Percentiles rank a stretch among this genome's conserved stretches.
These are phyloP conservation scores for Merodon equestris DNA, from an alignment of 2,888 invertebrate species.

Conservation along the genomic window DNA sequence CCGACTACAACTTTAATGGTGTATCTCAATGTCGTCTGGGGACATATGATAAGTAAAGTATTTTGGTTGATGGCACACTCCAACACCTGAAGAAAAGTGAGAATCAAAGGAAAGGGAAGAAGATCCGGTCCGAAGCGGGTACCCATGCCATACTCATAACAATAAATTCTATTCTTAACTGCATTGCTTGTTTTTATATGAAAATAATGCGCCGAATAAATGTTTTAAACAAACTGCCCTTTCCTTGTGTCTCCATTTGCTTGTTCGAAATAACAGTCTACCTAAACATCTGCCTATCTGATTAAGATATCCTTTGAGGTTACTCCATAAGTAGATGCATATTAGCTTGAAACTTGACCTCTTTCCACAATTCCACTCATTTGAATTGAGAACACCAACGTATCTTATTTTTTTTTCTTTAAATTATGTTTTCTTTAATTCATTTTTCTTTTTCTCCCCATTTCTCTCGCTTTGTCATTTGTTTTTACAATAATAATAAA, in stretches of 20 bases:
- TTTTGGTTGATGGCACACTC: constrained; percentile 40
- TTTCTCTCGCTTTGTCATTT: constrained; percentile 26
- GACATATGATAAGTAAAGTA: constrained; percentile 44
- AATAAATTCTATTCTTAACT: constrained; percentile 58
- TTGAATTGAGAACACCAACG: constrained; percentile 17
- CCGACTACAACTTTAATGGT: constrained; percentile 6
- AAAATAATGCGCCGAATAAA: constrained; percentile 60
- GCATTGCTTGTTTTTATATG: constrained; percentile 47
- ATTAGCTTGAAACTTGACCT: constrained; percentile 15
- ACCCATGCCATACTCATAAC: constrained; percentile 51
- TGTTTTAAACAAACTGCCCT: constrained; percentile 21
- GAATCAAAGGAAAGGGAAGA: neutral
- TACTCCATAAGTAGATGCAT: constrained; percentile 16
- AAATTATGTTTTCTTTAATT: constrained; percentile 53
- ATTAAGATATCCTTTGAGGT: constrained; percentile 48
- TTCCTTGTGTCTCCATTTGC: constrained; percentile 10
- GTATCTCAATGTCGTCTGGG: constrained; percentile 30
- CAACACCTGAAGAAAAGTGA: constrained; percentile 17
- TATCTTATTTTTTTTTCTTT: constrained; percentile 43
- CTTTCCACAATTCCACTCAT: constrained; percentile 2
- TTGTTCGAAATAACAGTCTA: constrained; percentile 14
- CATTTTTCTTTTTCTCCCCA: constrained; percentile 33
- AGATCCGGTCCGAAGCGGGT: constrained; percentile 22
- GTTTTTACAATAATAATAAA: constrained; percentile 28
- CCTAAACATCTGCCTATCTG: constrained; percentile 1